phyloP scores from a whole-genome alignment of 2,797 vertebrate genomes.

The Philypnodon macrostomus region DNA sequence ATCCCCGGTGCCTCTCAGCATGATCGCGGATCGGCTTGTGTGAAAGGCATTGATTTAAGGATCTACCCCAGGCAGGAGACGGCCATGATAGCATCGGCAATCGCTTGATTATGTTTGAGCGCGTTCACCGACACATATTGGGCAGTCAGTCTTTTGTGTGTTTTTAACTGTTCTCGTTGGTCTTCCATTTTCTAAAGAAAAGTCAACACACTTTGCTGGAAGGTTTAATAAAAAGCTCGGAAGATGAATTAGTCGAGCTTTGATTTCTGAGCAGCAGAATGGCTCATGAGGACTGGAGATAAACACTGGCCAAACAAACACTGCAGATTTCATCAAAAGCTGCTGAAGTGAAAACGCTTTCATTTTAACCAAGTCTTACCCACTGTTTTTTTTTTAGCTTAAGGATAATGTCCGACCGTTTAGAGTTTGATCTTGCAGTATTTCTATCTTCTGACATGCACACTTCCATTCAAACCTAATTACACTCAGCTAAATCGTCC shows the following conservation, averaged over 20 bases:
- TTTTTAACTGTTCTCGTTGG: neutral
- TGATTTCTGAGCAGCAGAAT: constrained; percentile 21
- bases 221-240: constrained; percentile 21
- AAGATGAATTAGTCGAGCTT: constrained; percentile 22
- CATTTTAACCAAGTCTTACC: constrained; percentile 20
- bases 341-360: constrained; percentile 21
- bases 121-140: neutral
- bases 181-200: constrained; percentile 13
- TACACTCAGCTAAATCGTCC: constrained; percentile 34
- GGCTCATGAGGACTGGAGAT: constrained; percentile 32
- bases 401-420: constrained; percentile 28
- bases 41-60: constrained; percentile 46
- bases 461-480: constrained; percentile 33
- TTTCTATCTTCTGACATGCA: constrained; percentile 23
- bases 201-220: constrained; percentile 1
- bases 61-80: constrained; percentile 18
- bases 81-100: constrained; percentile 30
- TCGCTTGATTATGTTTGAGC: constrained; percentile 14
- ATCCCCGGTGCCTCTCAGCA: constrained; percentile 43
- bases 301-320: constrained; percentile 45
- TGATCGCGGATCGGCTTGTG: constrained; percentile 25
- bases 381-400: constrained; percentile 18
- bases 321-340: constrained; percentile 24
- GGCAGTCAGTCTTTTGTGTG: neutral
- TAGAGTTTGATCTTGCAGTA: constrained; percentile 20